Base-by-base conservation (phyloP, 2,797 vertebrate genomes). In the Danio jaintianensis region DNA sequence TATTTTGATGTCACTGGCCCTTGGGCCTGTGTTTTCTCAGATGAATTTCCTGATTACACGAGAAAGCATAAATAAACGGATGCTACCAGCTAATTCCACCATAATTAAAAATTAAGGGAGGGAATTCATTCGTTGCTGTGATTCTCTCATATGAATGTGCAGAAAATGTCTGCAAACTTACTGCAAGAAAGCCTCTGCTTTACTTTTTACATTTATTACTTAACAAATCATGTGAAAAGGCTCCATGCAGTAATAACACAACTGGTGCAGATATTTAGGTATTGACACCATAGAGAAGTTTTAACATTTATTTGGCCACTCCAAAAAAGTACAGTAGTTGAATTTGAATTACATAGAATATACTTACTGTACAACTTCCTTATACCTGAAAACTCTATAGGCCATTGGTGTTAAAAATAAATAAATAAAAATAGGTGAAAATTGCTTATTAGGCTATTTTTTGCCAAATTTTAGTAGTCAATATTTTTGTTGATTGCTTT, bases 91-190 rank as follows among this genome's bases (percentile, higher is more conserved):
- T 91, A 92, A 92, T 91, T 92, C 90, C 87, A 72, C 81, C 79
- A 88, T 93, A 90, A 92, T 94, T 92, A 92, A 92, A 93, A 91
- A 91, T 87, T 84, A 92, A 91, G 88, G 85, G 84, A 59, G 75
- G 45, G 67, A 69, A 82, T 80, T 85, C 75, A 52, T 83, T 88
- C 8, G 0, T 48, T 16, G 45, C 56, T 75, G 83, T 84, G 85
- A 67, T 4, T 43, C 86, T 22, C 6, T 84, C 83, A 71, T 85
- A 87, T 80, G 18, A 40, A 63, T 82, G 59, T 61, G 50, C 58
- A 47, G 69, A 88, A 80, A 84, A 78, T 56, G 50, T 76, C 77
- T 72, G 40, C 71, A 36, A 68, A 70, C 11, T 9, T 43, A 20
- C 40, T 59, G 11, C 53, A 20, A 20, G 53, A 69, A 48, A 48